These are phyloP conservation scores for Ceratitis capitata DNA, from an alignment of 1,140 invertebrate species.

Conservation along the genomic window DNA sequence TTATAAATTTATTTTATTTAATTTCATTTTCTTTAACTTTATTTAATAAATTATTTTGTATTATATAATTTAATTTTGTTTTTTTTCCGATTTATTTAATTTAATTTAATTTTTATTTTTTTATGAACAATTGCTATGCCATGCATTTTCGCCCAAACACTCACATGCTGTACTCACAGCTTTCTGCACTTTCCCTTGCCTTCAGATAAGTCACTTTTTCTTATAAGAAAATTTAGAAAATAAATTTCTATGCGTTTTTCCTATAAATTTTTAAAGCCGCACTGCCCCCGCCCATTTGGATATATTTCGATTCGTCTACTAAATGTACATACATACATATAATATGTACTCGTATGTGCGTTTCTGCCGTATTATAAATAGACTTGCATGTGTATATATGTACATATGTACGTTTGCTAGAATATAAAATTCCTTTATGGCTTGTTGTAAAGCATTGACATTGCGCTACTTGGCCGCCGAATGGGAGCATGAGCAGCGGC, in stretches of 20 bases:
- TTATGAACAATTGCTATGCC: not conserved
- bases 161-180: not conserved
- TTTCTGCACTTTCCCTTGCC: constrained; percentile 15
- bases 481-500: not conserved
- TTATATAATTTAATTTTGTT: not conserved
- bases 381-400: no score
- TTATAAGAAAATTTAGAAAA: not conserved
- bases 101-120: not conserved
- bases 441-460: constrained; percentile 18
- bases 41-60: not conserved
- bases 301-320: no score
- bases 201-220: not conserved
- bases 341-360: no score
- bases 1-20: not conserved
- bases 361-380: no score
- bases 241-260: not conserved
- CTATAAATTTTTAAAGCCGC: no score
- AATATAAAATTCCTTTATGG: not conserved
- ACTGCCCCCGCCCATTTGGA: not conserved
- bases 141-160: not conserved
- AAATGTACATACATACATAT: no score
- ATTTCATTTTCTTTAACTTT: not conserved
- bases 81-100: no score
- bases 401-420: not conserved
- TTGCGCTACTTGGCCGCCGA: constrained; percentile 20